These are phyloP conservation scores for Agapornis canus DNA, from an alignment of 2,797 vertebrate species.

Conservation along the genomic window DNA sequence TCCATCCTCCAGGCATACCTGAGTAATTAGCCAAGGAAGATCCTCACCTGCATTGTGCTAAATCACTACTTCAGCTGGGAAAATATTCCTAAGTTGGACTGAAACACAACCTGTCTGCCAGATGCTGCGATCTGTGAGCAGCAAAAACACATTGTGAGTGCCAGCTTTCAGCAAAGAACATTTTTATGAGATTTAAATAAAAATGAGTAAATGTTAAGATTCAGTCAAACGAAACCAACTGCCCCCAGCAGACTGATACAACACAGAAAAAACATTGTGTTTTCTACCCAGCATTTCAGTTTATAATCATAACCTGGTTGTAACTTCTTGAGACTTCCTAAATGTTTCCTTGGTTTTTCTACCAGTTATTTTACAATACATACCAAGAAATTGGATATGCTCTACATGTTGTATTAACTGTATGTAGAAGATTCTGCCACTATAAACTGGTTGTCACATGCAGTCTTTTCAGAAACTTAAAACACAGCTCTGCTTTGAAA, in stretches of 20 bases:
- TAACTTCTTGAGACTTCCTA: slow-evolving; percentile 43
- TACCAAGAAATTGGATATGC: slow-evolving; percentile 39
- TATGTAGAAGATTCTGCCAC: background rate
- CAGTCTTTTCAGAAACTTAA: background rate
- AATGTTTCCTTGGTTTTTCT: background rate
- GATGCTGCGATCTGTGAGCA: background rate
- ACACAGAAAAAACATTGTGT: background rate
- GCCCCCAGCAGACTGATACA: background rate
- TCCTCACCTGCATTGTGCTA: background rate
- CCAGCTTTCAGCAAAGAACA: background rate
- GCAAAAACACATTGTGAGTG: background rate
- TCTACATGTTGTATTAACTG: slow-evolving; percentile 35
- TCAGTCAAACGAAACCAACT: slow-evolving; percentile 11
- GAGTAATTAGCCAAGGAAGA: background rate
- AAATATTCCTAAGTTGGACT: background rate
- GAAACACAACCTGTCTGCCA: slow-evolving; percentile 42
- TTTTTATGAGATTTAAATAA: slow-evolving; percentile 33
- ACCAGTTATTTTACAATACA: slow-evolving; percentile 14
- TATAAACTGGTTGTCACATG: background rate
- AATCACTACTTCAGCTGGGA: background rate
- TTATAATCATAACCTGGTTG: slow-evolving; percentile 25
- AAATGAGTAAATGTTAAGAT: slow-evolving; percentile 5
- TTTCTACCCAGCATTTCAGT: slow-evolving; percentile 5
- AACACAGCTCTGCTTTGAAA: background rate
- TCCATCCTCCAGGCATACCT: background rate